Evolutionary conservation across 2,797 vertebrate genomes (phyloP), one percentile per base, ranked within the genome.

Genomic region (Neopelma chrysocephalum): DNA sequence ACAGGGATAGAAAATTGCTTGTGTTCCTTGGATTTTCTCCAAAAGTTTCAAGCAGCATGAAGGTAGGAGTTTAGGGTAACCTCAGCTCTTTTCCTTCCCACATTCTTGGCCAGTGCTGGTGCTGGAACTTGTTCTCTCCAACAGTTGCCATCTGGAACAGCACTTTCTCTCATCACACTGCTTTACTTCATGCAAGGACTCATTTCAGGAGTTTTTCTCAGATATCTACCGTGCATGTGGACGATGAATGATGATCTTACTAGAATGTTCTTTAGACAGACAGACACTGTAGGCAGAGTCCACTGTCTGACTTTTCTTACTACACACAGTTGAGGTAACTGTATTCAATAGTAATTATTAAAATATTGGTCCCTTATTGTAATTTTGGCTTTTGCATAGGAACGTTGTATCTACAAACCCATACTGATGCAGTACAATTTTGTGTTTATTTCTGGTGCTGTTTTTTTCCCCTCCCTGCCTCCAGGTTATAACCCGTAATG

Each of bases 401-500:
- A 73, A 32, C 17, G 23, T 42, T 25, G 5, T 60, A 31, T 73
- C 22, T 47, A 7, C 51, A 82, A 80, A 11, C 13, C 15, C 12
- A 3, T 70, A 22, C 7, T 3, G 4, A 70, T 60, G 19, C 25
- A 87, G 23, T 62, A 26, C 19, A 51, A 47, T 12, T 82, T 8
- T 60, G 11, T 84, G n/a, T 48, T 84, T 82, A 56, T 75, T 93
- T 84, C 62, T 86, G 12, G 61, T 51, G 29, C 19, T 66, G 10
- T 0, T 58, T 53, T 91, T 66, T 4, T 16, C 22, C 56, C 60
- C 95, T 76, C 25, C 38, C 82, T 92, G 53, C 43, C 65, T 92
- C 3, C 93, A 99, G 99, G 99, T 99, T 72, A 99, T 99, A 97
- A 99, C 99, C 91, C 98, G 99, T 50, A 99, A 99, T 71, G 99